phyloP scores from a whole-genome alignment of 30 jellyfish, hydroid and myxozoan genomes.

The Mastigias papua region DNA sequence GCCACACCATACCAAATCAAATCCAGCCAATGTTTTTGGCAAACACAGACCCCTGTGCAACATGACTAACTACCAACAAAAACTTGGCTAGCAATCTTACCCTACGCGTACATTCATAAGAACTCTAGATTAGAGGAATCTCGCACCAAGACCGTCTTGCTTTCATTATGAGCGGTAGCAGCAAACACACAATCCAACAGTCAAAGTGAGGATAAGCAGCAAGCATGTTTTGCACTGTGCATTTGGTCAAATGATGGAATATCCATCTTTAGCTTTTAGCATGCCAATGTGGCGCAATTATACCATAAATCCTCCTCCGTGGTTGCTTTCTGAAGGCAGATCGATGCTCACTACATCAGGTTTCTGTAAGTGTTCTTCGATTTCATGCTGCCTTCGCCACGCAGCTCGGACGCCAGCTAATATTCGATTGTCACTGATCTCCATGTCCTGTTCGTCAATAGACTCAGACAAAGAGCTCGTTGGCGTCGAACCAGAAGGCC shows the following conservation, averaged over 20 bases:
- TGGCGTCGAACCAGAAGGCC: constrained; percentile 36
- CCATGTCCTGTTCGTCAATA: constrained; percentile 49
- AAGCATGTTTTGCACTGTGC: background rate
- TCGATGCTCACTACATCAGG: constrained; percentile 39
- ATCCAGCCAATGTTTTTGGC: background rate
- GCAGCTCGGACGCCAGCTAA: constrained; percentile 65
- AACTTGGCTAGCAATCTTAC: background rate
- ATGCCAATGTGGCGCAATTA: constrained; percentile 47
- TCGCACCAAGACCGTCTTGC: background rate
- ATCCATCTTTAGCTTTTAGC: constrained; percentile 34
- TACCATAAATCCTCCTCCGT: constrained; percentile 25
- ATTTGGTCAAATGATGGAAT: constrained; percentile 19
- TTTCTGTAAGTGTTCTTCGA: constrained; percentile 46
- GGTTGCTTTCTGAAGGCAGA: constrained; percentile 15
- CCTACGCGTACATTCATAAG: background rate
- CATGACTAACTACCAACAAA: background rate
- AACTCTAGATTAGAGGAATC: constrained; percentile 14
- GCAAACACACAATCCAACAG: background rate
- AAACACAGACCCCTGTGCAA: background rate
- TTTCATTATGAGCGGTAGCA: background rate
- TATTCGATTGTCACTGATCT: constrained; percentile 47
- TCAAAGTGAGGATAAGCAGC: background rate
- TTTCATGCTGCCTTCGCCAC: constrained; percentile 36
- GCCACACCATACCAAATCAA: background rate
- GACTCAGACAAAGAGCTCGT: constrained; percentile 58